phyloP scores from a whole-genome alignment of 2,888 invertebrate genomes.

The Nephrotoma guestfalica region DNA sequence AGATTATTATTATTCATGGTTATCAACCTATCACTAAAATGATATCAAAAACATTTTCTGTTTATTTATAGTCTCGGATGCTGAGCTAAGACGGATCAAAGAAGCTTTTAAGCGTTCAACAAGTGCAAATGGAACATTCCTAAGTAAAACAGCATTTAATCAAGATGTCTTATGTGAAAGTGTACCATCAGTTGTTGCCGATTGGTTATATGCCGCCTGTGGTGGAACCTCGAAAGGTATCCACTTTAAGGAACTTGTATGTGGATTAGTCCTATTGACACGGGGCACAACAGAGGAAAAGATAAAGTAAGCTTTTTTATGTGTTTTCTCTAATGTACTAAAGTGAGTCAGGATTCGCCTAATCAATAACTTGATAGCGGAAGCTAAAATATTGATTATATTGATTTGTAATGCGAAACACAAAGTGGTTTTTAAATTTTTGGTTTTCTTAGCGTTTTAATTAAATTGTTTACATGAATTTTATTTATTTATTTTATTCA shows the following conservation, averaged over 20 bases:
- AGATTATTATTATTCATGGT: background rate
- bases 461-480: too few relatives aligned
- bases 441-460: too few relatives aligned
- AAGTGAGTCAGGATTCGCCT: background rate
- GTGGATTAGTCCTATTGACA: slow-evolving; percentile 74
- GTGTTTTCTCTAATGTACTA: background rate
- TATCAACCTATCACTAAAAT: background rate
- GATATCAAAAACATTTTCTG: background rate
- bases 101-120: slow-evolving; percentile 79
- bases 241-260: slow-evolving; percentile 65
- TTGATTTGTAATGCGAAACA: too few relatives aligned
- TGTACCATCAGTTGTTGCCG: slow-evolving; percentile 66
- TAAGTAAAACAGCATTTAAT: slow-evolving; percentile 63
- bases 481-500: too few relatives aligned
- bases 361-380: too few relatives aligned
- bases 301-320: slow-evolving; percentile 42
- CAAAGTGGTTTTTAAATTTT: too few relatives aligned
- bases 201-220: slow-evolving; percentile 69
- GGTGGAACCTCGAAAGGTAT: slow-evolving; percentile 74
- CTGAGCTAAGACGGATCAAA: slow-evolving; percentile 66
- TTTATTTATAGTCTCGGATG: slow-evolving; percentile 54
- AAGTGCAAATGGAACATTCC: slow-evolving; percentile 47
- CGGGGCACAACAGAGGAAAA: slow-evolving; percentile 75
- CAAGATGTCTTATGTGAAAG: slow-evolving; percentile 78
- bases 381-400: too few relatives aligned